Conservation (phyloP, 2,888 invertebrate genomes). For the Cepaea hortensis region DNA sequence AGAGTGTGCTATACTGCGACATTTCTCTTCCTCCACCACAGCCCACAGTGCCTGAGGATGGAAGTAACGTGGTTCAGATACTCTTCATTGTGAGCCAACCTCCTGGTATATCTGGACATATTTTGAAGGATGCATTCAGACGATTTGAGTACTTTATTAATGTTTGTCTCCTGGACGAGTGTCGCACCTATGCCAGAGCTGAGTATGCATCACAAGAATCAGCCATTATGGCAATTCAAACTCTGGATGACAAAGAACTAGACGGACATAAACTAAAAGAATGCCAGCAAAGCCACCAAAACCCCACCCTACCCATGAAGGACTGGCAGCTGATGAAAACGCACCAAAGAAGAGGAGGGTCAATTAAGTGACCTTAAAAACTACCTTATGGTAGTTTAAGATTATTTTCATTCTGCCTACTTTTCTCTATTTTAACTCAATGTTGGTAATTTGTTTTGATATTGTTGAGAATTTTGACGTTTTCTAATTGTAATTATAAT, state of each 20-base stretch:
- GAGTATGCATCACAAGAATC: no score
- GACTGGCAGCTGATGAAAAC: no score
- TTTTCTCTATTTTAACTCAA: not conserved
- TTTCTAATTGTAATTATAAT: no score
- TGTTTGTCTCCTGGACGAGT: slow-evolving; percentile 90
- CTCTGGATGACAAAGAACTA: no score
- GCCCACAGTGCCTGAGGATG: slow-evolving; percentile 77
- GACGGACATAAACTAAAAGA: no score
- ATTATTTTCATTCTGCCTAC: not conserved
- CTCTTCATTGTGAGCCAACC: slow-evolving; percentile 80
- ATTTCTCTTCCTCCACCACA: slow-evolving; percentile 79
- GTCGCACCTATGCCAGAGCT: no score
- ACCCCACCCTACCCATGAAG: no score
- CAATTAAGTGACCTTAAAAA: no score
- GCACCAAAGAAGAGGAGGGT: no score
- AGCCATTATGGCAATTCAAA: no score
- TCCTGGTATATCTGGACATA: slow-evolving; percentile 85
- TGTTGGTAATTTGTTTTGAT: not conserved
- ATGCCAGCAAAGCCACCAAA: no score
- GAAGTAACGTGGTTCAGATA: slow-evolving; percentile 76
- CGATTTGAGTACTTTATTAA: slow-evolving; percentile 93
- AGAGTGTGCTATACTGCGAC: slow-evolving; percentile 77
- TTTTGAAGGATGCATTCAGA: slow-evolving; percentile 91
- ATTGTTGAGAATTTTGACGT: no score
- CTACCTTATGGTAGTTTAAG: not conserved